A percentile compares a stretch with the other conserved stretches of the same genome.
Evolutionary conservation across 2,888 invertebrate species (phyloP).

Genomic region (Tridacna gigas): DNA sequence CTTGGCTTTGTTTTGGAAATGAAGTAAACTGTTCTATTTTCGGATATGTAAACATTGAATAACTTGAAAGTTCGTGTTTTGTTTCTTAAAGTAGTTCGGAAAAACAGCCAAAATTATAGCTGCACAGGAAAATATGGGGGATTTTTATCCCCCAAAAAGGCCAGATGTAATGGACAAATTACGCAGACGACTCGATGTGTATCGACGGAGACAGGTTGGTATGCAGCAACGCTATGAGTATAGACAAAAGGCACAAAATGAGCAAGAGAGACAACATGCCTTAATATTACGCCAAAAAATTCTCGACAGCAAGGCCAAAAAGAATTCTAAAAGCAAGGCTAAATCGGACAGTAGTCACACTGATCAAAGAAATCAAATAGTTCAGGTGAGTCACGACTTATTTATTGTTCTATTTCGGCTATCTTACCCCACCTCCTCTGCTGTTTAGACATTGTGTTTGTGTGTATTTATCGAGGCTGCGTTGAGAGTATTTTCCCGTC

Average conservation of each 20-base stretch:
- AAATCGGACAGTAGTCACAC: slow-evolving; percentile 63
- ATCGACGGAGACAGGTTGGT: slow-evolving; percentile 93
- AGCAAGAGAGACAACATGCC: slow-evolving; percentile 96
- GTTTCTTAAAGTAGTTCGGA: background rate
- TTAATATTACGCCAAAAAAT: slow-evolving; percentile 94
- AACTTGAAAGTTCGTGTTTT: background rate
- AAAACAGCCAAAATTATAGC: slow-evolving; percentile 50
- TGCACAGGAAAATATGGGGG: slow-evolving; percentile 84
- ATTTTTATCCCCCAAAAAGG: slow-evolving; percentile 85
- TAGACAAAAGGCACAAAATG: slow-evolving; percentile 93
- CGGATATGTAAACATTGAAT: slow-evolving; percentile 60
- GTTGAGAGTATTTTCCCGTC: slow-evolving; percentile 39
- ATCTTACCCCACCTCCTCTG: slow-evolving; percentile 19
- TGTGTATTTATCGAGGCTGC: slow-evolving; percentile 27
- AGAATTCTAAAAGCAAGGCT: slow-evolving; percentile 86
- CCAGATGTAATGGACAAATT: slow-evolving; percentile 91
- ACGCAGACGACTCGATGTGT: slow-evolving; percentile 92
- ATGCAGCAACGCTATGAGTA: slow-evolving; percentile 95
- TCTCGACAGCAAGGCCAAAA: slow-evolving; percentile 95
- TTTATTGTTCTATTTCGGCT: slow-evolving; percentile 15
- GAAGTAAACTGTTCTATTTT: slow-evolving; percentile 51
- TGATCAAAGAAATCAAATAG: slow-evolving; percentile 75
- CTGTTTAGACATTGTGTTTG: slow-evolving; percentile 22
- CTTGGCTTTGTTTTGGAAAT: slow-evolving; percentile 53
- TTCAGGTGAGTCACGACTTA: slow-evolving; percentile 62